Conservation (phyloP, 1,140 invertebrate genomes). For the Lepeophtheirus salmonis region DNA sequence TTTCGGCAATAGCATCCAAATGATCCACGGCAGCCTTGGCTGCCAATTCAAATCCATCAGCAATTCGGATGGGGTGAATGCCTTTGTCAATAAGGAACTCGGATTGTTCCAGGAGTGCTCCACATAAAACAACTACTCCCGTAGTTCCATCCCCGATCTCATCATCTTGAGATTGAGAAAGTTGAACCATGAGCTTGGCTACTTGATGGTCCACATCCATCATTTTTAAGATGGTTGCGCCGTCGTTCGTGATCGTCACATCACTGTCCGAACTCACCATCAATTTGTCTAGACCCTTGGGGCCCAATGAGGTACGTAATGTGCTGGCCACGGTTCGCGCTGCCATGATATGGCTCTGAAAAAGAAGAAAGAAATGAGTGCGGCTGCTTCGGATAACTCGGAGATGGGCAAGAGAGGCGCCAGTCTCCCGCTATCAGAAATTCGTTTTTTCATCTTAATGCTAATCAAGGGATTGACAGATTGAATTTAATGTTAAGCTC, state of each 20-base stretch:
- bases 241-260: constrained; percentile 95
- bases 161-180: constrained; percentile 97
- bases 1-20: constrained; percentile 68
- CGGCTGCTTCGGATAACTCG: neutral
- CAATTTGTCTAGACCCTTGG: constrained; percentile 88
- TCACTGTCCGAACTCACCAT: constrained; percentile 95
- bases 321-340: constrained; percentile 73
- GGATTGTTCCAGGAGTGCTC: constrained; percentile 87
- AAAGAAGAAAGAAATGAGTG: constrained; percentile 22
- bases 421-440: neutral
- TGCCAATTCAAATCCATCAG: constrained; percentile 95
- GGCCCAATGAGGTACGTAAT: constrained; percentile 81
- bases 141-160: constrained; percentile 99
- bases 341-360: constrained; percentile 89
- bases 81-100: constrained; percentile 80
- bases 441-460: neutral
- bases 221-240: constrained; percentile 93
- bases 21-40: constrained; percentile 71
- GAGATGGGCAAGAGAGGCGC: neutral
- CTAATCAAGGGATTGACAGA: neutral
- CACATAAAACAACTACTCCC: constrained; percentile 80
- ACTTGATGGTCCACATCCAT: constrained; percentile 99
- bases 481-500: neutral
- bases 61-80: constrained; percentile 95
- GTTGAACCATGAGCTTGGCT: constrained; percentile 90